These are phyloP conservation scores for Tolmerus cingulatus DNA, from an alignment of 2,888 invertebrate species.

Conservation along the genomic window DNA sequence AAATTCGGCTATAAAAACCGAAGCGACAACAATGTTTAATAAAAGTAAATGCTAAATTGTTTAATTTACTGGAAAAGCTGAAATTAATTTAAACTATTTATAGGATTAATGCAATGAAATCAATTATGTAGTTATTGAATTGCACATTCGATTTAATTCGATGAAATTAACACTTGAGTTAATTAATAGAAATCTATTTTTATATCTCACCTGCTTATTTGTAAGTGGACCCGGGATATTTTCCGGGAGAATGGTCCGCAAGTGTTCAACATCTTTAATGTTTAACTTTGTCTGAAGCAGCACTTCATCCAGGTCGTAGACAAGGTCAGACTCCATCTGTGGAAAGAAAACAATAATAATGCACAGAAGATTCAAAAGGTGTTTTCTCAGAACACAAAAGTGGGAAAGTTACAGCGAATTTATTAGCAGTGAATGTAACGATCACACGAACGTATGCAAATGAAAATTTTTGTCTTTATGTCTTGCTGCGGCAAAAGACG, in stretches of 20 bases:
- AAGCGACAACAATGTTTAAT: neutral
- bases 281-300: conserved; percentile 36
- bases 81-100: neutral
- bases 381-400: neutral
- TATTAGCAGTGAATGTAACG: neutral
- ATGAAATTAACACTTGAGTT: too few relatives aligned
- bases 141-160: too few relatives aligned
- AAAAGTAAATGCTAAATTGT: neutral
- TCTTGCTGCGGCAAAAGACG: neutral
- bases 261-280: conserved; percentile 42
- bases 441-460: neutral
- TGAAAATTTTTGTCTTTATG: neutral
- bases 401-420: neutral
- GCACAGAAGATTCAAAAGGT: neutral
- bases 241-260: conserved; percentile 40
- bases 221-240: conserved; percentile 46
- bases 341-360: neutral
- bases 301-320: conserved; percentile 48
- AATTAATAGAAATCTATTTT: neutral
- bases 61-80: neutral
- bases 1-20: too few relatives aligned
- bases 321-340: conserved; percentile 46
- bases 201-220: conserved; percentile 47
- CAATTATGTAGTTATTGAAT: too few relatives aligned
- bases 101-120: neutral